Conservation (phyloP, 2,888 invertebrate species). For the Crocallis elinguaria region DNA sequence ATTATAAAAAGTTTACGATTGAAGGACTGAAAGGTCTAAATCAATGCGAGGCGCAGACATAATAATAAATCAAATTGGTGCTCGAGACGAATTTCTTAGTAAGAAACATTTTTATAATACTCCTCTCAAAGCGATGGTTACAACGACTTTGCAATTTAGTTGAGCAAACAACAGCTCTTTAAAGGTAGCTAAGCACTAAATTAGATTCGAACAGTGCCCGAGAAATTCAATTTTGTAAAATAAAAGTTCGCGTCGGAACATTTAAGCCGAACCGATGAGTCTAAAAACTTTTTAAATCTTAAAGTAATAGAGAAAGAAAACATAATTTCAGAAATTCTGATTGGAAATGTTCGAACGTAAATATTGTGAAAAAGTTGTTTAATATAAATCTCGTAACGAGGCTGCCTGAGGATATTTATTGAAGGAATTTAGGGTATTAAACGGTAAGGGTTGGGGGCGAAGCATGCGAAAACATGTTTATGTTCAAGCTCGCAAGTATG, state of each 20-base stretch:
- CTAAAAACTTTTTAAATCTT: constrained; percentile 18
- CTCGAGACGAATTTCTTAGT: background rate
- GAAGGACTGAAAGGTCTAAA: background rate
- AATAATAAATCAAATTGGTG: background rate
- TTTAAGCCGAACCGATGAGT: constrained; percentile 4
- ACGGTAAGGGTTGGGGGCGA: constrained; percentile 19
- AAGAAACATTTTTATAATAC: background rate
- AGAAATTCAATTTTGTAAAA: constrained; percentile 9
- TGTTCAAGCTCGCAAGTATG: constrained; percentile 20
- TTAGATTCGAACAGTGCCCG: constrained; percentile 3
- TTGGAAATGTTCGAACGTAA: constrained; percentile 31
- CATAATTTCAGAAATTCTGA: constrained; percentile 24
- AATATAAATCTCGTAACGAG: constrained; percentile 36
- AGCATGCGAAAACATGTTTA: constrained; percentile 39
- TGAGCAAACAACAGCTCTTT: background rate
- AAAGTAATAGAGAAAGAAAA: constrained; percentile 21
- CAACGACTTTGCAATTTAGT: background rate
- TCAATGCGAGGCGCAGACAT: background rate
- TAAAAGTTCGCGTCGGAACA: constrained; percentile 6
- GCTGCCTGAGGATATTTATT: constrained; percentile 44
- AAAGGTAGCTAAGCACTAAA: constrained; percentile 2
- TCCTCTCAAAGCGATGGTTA: background rate
- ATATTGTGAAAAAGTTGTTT: constrained; percentile 36
- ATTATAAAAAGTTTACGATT: too few species aligned
- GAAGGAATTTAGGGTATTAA: constrained; percentile 45